Evolutionary conservation across 2,888 invertebrate genomes (phyloP), one percentile per base, ranked within the genome.

Genomic region (Hemithea aestivaria): DNA sequence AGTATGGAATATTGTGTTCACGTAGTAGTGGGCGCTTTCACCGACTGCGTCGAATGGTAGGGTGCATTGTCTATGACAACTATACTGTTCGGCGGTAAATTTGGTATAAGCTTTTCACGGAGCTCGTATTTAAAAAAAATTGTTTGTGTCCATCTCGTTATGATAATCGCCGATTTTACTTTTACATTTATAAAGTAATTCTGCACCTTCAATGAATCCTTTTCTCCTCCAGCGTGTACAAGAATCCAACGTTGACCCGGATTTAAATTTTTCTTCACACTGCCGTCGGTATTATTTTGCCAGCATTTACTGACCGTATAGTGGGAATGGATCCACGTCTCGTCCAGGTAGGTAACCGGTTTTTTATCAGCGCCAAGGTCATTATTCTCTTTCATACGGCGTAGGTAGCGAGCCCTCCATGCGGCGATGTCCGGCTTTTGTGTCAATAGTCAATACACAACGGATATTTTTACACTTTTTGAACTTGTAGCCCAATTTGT

Each of bases 381-480:
- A 25, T 40, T 30, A 7, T 57, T 58, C 27, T 57, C 51, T 44
- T 47, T 47, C 28, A 40, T 39, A 8, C 48, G 35, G 3, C 52
- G 49, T 23, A 59, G 39, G 45, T 57, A 57, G 27, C 48, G 41
- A 12, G 45, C 58, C 16, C 55, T 53, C 55, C 58, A 57, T 0
- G 54, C 54, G 11, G 49, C 49, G 7, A 54, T 56, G 11, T 58
- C 51, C 1, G 56, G 51, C 27, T 52, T 57, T 47, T 49, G 51
- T 29, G 47, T 40, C 8, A 55, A 30, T 7, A 29, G 47, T 40
- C 8, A 55, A 30, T 7, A 49, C 10, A 10, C 4, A 6, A 23
- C 36, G 28, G 11, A 25, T 6, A 36, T 39, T 46, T 31, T 51
- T 48, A 29, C 48, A 45, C 30, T 48, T 53, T 36, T 48, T 48